Base-by-base conservation (phyloP, 2,888 invertebrate genomes). In the Hesperia comma region DNA sequence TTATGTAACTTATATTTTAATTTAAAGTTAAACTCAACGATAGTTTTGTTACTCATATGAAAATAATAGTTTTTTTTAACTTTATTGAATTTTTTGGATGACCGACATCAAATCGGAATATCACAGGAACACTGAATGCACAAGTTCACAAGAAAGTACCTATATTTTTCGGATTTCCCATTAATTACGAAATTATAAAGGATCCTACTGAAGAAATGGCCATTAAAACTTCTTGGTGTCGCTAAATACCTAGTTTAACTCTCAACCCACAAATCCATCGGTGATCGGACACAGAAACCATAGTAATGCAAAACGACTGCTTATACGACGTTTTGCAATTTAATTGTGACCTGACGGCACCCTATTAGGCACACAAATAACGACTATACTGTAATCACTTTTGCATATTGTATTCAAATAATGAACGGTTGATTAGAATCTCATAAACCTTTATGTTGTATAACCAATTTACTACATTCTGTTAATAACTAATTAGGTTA, bases 291-390 rank as follows among this genome's bases (percentile, higher is more conserved):
- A 32, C 26, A n/a, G 53, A 26, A 53, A 53, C 53, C 53, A 53
- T 32, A 32, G 53, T n/a, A 53, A 53, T 32, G 53, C 53, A 32
- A 53, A 53, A 53, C 53, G n/a, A 26, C 53, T 26, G 46, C 37
- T 37, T 32, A 37, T 51, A 37, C 57, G 57, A 40, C 40, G 40
- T 51, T 63, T 63, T 63, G 57, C 57, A 63, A 63, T 51, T 57
- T 57, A 51, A 21, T 51, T 63, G 57, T 57, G 40, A 63, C 49
- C 57, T 57, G 40, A 21, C 46, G 41, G 40, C 21, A 40, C 37
- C 51, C 51, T 37, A 51, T 33, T 53, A 61, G 12, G 15, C n/a
- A 19, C 7, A 40, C 37, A 12, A 53, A 19, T 12, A 61, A 15
- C 21, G 61, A 51, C 21, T 37, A 19, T 2, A 49, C 60, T 51